These are phyloP conservation scores for Clarias platycephalus DNA, from an alignment of 2,797 vertebrate genomes.

Conservation along the genomic window DNA sequence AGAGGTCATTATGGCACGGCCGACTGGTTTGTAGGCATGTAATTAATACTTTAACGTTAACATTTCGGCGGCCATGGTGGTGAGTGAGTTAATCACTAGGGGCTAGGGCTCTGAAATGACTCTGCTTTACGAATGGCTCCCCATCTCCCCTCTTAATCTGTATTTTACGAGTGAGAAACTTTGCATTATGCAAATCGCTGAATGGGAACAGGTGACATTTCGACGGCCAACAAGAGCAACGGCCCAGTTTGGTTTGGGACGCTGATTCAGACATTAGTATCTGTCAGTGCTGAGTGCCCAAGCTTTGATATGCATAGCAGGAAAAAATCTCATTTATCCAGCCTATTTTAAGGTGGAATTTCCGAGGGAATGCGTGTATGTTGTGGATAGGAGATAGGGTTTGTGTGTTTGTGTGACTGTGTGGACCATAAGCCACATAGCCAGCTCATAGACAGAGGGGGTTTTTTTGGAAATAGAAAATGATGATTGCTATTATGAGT, in stretches of 20 bases:
- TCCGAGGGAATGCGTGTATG: slow-evolving; percentile 24
- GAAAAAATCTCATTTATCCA: slow-evolving; percentile 69
- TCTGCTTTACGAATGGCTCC: slow-evolving; percentile 80
- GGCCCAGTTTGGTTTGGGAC: slow-evolving; percentile 86
- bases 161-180: slow-evolving; percentile 99
- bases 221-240: slow-evolving; percentile 91
- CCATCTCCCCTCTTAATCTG: slow-evolving; percentile 97
- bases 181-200: slow-evolving; percentile 99
- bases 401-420: slow-evolving; percentile 16
- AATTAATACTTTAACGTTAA: slow-evolving; percentile 63
- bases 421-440: background rate
- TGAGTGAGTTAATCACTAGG: slow-evolving; percentile 86
- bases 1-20: slow-evolving; percentile 56
- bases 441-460: background rate
- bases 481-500: background rate
- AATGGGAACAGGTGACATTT: slow-evolving; percentile 99
- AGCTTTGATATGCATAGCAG: slow-evolving; percentile 79
- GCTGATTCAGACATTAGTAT: slow-evolving; percentile 99
- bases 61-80: slow-evolving; percentile 61
- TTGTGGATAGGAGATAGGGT: slow-evolving; percentile 7
- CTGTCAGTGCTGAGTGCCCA: slow-evolving; percentile 86
- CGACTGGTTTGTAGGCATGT: slow-evolving; percentile 51
- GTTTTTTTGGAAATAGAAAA: background rate
- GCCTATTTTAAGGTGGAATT: slow-evolving; percentile 83
- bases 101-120: slow-evolving; percentile 84